Evolutionary conservation across 2,797 vertebrate genomes (phyloP), one percentile per base, ranked within the genome.

Genomic region (Adrianichthys oophorus): DNA sequence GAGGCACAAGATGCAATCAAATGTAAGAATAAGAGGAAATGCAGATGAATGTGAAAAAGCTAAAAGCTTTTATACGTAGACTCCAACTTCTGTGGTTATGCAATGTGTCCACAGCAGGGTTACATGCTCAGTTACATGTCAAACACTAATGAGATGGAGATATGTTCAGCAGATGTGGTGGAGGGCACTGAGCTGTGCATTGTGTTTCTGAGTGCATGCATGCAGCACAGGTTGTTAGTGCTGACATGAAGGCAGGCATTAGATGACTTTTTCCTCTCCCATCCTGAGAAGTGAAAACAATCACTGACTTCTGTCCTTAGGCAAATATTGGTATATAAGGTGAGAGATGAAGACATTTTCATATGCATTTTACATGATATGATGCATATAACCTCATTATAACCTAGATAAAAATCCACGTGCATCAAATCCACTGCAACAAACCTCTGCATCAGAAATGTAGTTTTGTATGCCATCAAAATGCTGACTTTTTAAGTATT

Each of bases 231-330:
- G 69, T 79, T 74, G 18, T 70, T 53, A 21, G 26, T 21, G 46
- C 50, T 70, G 57, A 60, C 63, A 52, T 61, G n/a, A 32, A 55
- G 44, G 48, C 59, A 71, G 48, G 70, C 67, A 76, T 56, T 76
- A 4, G 1, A 68, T 24, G 52, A 41, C 65, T 72, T 75, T 72
- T 75, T 68, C 76, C 73, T 50, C 53, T 68, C 70, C 65, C 57
- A 67, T 71, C 74, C 65, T 59, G 65, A 70, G 53, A 66, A 43
- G 71, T 59, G 64, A 61, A 76, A 74, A 60, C 54, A 76, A 71
- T 41, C 67, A 63, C 56, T 18, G 37, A 43, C 51, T 68, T 54
- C 26, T 46, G 46, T 58, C 78, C 37, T 1, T 45, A 71, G 62
- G 66, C 76, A 42, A 72, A 61, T 63, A 57, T 40, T 63, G 76